These are phyloP conservation scores for Sebastes vulpes DNA, from an alignment of 2,797 vertebrate genomes.

Conservation along the genomic window DNA sequence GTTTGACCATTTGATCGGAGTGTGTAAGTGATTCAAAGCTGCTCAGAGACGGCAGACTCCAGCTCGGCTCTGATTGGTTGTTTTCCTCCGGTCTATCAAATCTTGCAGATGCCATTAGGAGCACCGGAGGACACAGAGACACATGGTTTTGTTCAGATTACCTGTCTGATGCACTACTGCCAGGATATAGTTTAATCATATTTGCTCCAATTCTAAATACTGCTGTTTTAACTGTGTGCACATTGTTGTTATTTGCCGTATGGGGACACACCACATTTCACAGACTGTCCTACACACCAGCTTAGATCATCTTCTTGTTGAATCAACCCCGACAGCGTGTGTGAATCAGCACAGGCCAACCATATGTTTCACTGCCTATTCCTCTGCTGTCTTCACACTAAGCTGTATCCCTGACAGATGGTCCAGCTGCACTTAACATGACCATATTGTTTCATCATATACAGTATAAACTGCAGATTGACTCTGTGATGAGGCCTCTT, in stretches of 20 bases:
- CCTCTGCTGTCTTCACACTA: constrained; percentile 32
- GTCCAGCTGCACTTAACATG: constrained; percentile 39
- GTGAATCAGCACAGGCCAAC: constrained; percentile 36
- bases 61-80: too few species aligned
- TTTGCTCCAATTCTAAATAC: not conserved
- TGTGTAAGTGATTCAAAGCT: rapidly evolving
- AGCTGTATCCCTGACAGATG: constrained; percentile 55
- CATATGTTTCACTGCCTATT: constrained; percentile 40
- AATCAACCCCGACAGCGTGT: constrained; percentile 2
- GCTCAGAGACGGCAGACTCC: too few species aligned
- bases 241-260: not conserved
- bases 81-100: too few species aligned
- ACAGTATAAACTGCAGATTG: constrained; percentile 1
- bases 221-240: not conserved
- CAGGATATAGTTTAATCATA: too few species aligned
- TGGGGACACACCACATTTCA: not conserved
- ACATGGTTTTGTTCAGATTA: too few species aligned
- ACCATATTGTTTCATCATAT: constrained; percentile 27
- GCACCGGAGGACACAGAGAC: too few species aligned
- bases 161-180: too few species aligned
- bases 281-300: constrained; percentile 13
- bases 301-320: constrained; percentile 29
- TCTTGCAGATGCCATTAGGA: too few species aligned
- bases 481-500: not conserved
- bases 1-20: too few species aligned